Evolutionary conservation across 2,888 invertebrate species (phyloP).

Genomic region (Lithodes maja): DNA sequence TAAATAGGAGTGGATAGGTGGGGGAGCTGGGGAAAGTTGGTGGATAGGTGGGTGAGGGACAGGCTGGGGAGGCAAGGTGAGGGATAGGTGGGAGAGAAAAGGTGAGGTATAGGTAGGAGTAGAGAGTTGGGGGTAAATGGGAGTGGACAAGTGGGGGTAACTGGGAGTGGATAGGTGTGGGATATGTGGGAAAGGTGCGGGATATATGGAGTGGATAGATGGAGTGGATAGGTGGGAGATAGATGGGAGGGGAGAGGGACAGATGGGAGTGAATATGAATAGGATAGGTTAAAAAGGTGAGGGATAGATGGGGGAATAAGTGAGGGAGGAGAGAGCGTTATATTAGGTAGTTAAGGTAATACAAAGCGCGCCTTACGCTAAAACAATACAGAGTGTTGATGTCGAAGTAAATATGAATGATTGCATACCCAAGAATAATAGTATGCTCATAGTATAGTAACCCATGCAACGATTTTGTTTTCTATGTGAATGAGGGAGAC

Average conservation of each 20-base stretch:
- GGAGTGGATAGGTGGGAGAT: not conserved
- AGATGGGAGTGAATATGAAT: too few relatives aligned
- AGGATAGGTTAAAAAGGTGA: too few relatives aligned
- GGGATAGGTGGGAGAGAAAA: not conserved
- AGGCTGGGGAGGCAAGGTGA: not conserved
- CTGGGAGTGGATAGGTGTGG: not conserved
- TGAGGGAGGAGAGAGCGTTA: too few relatives aligned
- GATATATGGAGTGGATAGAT: not conserved
- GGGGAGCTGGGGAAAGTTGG: not conserved
- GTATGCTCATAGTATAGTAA: too few relatives aligned
- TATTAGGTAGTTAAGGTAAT: too few relatives aligned
- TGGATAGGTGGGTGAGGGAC: not conserved
- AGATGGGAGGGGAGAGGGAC: not conserved
- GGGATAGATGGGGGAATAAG: too few relatives aligned
- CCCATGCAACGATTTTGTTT: too few relatives aligned
- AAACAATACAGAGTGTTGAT: too few relatives aligned
- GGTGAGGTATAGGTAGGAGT: not conserved
- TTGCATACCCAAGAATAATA: too few relatives aligned
- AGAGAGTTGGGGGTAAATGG: not conserved
- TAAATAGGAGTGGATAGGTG: not conserved
- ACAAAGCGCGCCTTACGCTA: too few relatives aligned
- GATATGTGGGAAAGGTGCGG: not conserved
- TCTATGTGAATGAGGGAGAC: too few relatives aligned
- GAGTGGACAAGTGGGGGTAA: not conserved
- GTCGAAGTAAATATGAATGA: too few relatives aligned